A percentile compares a stretch with the other conserved stretches of the same genome.
Evolutionary conservation across 2,113 vertebrate genomes (phyloP).

Genomic region (Montifringilla adamsi): DNA sequence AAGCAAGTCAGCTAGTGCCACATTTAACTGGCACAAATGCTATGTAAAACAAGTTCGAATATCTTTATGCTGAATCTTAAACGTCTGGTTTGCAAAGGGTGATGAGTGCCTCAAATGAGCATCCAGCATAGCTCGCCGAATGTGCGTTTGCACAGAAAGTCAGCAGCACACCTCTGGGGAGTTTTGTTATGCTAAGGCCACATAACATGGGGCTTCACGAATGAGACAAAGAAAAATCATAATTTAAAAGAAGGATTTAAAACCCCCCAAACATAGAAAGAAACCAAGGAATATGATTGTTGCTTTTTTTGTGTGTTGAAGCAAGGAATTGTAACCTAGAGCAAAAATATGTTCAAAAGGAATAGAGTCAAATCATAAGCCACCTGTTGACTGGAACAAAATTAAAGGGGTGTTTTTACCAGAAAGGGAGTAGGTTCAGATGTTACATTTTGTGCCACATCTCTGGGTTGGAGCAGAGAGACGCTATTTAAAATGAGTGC

Average conservation of each 20-base stretch:
- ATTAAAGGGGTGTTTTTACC: background rate
- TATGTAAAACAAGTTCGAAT: background rate
- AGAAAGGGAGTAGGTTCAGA: background rate
- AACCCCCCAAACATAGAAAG: background rate
- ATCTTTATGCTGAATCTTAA: background rate
- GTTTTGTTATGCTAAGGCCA: background rate
- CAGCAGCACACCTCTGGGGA: background rate
- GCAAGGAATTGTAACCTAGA: background rate
- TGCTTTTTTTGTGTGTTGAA: background rate
- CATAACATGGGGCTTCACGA: background rate
- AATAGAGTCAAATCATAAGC: background rate
- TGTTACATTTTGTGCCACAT: background rate
- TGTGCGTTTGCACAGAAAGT: background rate
- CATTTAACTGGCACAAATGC: background rate
- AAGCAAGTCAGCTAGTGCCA: background rate
- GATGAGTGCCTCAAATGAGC: background rate
- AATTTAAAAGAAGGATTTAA: background rate
- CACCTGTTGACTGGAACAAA: background rate
- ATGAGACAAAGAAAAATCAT: background rate
- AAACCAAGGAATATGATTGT: background rate
- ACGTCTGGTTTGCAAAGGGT: background rate
- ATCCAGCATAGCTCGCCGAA: background rate
- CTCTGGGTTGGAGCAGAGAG: background rate
- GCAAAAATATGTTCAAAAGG: background rate
- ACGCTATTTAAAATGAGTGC: background rate